Percentiles rank a stretch among this genome's conserved stretches.
These are phyloP conservation scores for Lichenostomus cassidix DNA, from an alignment of 2,113 vertebrate species.

Conservation along the genomic window DNA sequence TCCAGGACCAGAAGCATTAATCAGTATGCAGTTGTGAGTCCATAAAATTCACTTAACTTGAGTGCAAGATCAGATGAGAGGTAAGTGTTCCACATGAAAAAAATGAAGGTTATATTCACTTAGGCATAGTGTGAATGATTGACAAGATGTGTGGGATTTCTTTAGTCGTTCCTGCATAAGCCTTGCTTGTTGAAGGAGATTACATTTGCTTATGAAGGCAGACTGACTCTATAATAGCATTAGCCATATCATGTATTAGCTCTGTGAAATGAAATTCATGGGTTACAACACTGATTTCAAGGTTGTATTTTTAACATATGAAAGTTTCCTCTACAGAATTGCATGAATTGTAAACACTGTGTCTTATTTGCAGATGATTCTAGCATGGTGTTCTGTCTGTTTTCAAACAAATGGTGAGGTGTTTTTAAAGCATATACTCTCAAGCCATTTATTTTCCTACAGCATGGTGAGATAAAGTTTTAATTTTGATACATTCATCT, in stretches of 20 bases:
- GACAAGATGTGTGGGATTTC: neutral
- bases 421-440: neutral
- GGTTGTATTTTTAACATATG: neutral
- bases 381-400: neutral
- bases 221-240: conserved; percentile 9
- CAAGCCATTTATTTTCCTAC: neutral
- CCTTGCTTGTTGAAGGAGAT: neutral
- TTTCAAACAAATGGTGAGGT: neutral
- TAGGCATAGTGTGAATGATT: neutral
- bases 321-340: neutral
- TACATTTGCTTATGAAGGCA: conserved; percentile 20
- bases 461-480: neutral
- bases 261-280: neutral
- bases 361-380: neutral
- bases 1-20: neutral
- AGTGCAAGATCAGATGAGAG: neutral
- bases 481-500: neutral
- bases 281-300: neutral
- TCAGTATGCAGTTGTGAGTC: neutral
- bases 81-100: neutral
- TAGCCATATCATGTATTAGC: neutral
- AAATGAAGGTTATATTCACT: neutral
- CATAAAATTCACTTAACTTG: neutral
- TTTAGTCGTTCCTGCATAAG: neutral
- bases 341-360: neutral